Evolutionary conservation across 2,888 invertebrate genomes (phyloP).

Genomic region (Petrolisthes manimaculis): DNA sequence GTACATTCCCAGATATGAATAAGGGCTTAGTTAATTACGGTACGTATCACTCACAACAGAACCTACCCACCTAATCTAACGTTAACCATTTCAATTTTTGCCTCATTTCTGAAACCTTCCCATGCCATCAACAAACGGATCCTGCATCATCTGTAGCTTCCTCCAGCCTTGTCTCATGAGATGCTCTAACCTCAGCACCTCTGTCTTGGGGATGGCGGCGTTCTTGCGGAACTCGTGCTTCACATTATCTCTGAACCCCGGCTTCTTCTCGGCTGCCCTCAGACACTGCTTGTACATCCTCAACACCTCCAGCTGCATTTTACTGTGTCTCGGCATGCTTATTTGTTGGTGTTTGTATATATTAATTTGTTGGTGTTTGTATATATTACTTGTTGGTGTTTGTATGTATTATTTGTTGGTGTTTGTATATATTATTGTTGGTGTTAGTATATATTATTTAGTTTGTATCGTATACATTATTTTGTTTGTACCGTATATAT

Average conservation of each 20-base stretch:
- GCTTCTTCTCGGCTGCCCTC: conserved; percentile 68
- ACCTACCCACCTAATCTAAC: too few relatives aligned
- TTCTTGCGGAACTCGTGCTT: conserved; percentile 70
- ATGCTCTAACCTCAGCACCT: conserved; percentile 70
- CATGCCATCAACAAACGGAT: conserved; percentile 66
- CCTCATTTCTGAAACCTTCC: conserved; percentile 60
- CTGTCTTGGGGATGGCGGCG: conserved; percentile 68
- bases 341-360: too few relatives aligned
- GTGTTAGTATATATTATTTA: too few relatives aligned
- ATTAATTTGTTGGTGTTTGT: neutral
- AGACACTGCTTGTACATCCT: conserved; percentile 70
- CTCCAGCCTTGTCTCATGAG: conserved; percentile 69
- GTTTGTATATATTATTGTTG: too few relatives aligned
- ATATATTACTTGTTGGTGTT: too few relatives aligned
- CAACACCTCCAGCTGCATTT: conserved; percentile 70
- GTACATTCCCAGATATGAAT: too few relatives aligned
- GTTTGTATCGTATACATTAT: too few relatives aligned
- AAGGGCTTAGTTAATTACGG: too few relatives aligned
- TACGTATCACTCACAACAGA: too few relatives aligned
- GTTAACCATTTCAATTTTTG: too few relatives aligned
- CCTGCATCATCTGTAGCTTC: conserved; percentile 69
- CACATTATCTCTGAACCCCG: conserved; percentile 69
- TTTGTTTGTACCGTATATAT: too few relatives aligned
- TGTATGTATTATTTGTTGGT: neutral
- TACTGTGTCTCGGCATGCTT: conserved; percentile 69